phyloP scores from a whole-genome alignment of 1,140 invertebrate species.

The Zaprionus ornatus region DNA sequence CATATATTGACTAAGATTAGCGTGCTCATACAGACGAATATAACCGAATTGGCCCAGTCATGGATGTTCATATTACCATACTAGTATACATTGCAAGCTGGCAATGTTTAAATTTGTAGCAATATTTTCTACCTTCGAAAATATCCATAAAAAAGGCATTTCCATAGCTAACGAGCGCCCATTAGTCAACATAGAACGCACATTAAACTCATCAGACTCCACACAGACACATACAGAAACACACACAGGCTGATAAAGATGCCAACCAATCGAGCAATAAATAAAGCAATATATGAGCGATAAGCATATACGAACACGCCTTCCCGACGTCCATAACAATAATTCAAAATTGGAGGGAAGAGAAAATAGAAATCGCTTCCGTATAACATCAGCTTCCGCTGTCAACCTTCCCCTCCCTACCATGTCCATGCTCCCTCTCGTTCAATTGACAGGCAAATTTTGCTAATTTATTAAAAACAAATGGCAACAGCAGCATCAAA shows the following conservation, averaged over 20 bases:
- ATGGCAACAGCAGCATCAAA: constrained; percentile 47
- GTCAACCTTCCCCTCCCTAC: background rate
- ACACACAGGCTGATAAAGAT: constrained; percentile 6
- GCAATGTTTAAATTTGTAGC: background rate
- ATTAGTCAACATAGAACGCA: constrained; percentile 51
- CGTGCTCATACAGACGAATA: background rate
- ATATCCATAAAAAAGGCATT: constrained; percentile 68
- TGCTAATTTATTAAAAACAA: constrained; percentile 71
- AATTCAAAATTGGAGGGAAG: constrained; percentile 55
- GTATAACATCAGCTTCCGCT: background rate
- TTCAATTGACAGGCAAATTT: constrained; percentile 25
- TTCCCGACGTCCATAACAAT: constrained; percentile 55
- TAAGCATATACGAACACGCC: constrained; percentile 61
- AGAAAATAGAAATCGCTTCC: constrained; percentile 24
- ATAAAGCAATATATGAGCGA: constrained; percentile 72
- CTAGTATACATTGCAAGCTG: background rate
- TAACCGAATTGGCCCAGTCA: too few relatives aligned
- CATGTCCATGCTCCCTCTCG: background rate
- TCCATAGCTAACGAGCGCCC: constrained; percentile 61
- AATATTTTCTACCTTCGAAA: constrained; percentile 1
- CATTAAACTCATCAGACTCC: constrained; percentile 34
- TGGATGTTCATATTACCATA: too few relatives aligned
- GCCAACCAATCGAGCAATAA: constrained; percentile 67
- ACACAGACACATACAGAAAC: constrained; percentile 2
- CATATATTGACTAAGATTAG: background rate